Conservation (phyloP, 2,113 vertebrate species). For the Microcebus murinus region DNA sequence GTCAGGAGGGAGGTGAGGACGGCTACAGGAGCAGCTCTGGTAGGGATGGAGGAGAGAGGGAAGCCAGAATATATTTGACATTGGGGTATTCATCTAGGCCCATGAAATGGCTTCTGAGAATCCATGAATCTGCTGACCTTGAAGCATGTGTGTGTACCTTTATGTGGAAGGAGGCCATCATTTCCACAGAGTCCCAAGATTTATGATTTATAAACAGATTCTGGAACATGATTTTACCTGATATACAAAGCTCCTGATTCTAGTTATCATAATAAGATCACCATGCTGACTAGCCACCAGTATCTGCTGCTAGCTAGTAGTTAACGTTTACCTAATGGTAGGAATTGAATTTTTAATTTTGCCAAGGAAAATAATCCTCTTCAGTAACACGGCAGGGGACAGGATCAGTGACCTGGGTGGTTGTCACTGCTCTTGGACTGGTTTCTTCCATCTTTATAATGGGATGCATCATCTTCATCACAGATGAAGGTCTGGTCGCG, state of each 20-base stretch:
- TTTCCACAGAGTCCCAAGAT: neutral
- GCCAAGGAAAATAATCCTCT: neutral
- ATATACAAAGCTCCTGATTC: neutral
- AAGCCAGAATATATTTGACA: neutral
- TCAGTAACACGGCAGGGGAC: neutral
- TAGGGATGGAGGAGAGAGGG: neutral
- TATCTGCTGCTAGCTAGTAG: neutral
- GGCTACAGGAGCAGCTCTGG: neutral
- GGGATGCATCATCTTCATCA: neutral
- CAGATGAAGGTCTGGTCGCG: neutral
- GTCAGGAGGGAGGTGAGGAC: neutral
- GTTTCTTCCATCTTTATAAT: neutral
- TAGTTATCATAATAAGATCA: neutral
- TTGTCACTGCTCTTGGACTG: neutral
- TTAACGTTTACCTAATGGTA: neutral
- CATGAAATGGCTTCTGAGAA: neutral
- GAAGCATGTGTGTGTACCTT: neutral
- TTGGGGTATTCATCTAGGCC: neutral
- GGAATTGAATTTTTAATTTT: slow-evolving; percentile 56
- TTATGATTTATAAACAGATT: neutral
- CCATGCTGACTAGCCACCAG: neutral
- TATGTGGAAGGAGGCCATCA: neutral
- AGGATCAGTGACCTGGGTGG: neutral
- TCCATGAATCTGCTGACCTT: neutral
- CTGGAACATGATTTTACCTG: neutral